Evolutionary conservation across 1,140 invertebrate genomes (phyloP).

Genomic region (Batillaria attramentaria): DNA sequence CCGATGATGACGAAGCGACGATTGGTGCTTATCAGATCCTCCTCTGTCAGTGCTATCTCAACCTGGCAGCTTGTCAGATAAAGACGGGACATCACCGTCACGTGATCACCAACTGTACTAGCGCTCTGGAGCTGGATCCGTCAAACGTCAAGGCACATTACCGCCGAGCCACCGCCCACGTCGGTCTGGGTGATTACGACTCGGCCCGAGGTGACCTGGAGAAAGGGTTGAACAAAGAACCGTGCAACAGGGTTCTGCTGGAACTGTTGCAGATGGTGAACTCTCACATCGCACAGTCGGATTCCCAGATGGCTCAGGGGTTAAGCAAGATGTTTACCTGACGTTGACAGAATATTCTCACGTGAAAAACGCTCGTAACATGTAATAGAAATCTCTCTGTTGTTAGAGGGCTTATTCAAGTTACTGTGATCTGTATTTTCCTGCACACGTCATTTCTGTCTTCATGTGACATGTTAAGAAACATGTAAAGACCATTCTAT

Average conservation of each 20-base stretch:
- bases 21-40: constrained; percentile 37
- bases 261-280: constrained; percentile 33
- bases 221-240: constrained; percentile 50
- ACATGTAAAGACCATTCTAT: too few relatives aligned
- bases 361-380: not conserved
- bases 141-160: constrained; percentile 77
- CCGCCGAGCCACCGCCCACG: constrained; percentile 58
- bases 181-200: constrained; percentile 48
- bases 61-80: constrained; percentile 72
- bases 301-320: constrained; percentile 23
- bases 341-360: too few relatives aligned
- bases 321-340: constrained; percentile 38
- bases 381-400: not conserved
- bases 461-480: too few relatives aligned
- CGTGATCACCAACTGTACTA: constrained; percentile 77
- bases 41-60: constrained; percentile 55
- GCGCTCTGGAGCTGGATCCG: constrained; percentile 76
- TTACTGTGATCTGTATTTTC: not conserved
- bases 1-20: not conserved
- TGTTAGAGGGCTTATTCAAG: not conserved
- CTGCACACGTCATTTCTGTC: too few relatives aligned
- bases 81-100: constrained; percentile 76
- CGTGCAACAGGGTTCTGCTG: constrained; percentile 50
- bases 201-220: constrained; percentile 53
- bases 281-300: constrained; percentile 3